Conservation (phyloP, 2,113 vertebrate species). For the Gasterosteus nipponicus region DNA sequence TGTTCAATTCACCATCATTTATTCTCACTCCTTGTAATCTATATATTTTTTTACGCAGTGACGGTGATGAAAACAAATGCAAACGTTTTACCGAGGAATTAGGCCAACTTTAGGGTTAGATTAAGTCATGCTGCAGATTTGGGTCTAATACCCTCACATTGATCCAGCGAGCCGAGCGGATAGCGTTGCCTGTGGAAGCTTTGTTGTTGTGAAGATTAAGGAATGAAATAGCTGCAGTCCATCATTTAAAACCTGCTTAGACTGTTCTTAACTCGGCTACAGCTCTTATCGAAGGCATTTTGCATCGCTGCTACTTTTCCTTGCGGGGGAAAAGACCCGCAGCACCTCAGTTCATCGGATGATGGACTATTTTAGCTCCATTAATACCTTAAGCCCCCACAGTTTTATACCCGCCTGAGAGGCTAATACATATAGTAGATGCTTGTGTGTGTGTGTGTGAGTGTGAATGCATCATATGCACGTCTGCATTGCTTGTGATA, state of each 20-base stretch:
- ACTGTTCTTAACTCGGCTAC: conserved; percentile 44
- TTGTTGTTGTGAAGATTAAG: conserved; percentile 69
- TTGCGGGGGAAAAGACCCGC: conserved; percentile 31
- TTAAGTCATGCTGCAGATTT: conserved; percentile 47
- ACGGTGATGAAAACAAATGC: conserved; percentile 30
- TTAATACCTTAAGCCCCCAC: conserved; percentile 61
- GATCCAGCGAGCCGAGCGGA: conserved; percentile 52
- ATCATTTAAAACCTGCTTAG: conserved; percentile 34
- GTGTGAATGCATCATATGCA: background rate
- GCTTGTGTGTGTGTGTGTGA: conserved; percentile 13
- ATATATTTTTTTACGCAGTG: conserved; percentile 3
- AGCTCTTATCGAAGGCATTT: conserved; percentile 50
- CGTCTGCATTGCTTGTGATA: conserved; percentile 48
- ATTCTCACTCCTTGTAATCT: background rate
- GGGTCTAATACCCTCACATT: conserved; percentile 48
- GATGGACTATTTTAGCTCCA: conserved; percentile 63
- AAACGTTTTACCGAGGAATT: conserved; percentile 23
- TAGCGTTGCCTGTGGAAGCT: conserved; percentile 53
- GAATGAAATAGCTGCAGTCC: conserved; percentile 55
- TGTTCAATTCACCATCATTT: background rate
- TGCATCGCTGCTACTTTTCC: conserved; percentile 36
- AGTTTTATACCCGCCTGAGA: conserved; percentile 59
- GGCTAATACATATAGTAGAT: conserved; percentile 41
- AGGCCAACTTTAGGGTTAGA: conserved; percentile 29
- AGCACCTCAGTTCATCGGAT: conserved; percentile 56